Base-by-base conservation (phyloP, 2,888 invertebrate species). In the Agonum fuliginosum region DNA sequence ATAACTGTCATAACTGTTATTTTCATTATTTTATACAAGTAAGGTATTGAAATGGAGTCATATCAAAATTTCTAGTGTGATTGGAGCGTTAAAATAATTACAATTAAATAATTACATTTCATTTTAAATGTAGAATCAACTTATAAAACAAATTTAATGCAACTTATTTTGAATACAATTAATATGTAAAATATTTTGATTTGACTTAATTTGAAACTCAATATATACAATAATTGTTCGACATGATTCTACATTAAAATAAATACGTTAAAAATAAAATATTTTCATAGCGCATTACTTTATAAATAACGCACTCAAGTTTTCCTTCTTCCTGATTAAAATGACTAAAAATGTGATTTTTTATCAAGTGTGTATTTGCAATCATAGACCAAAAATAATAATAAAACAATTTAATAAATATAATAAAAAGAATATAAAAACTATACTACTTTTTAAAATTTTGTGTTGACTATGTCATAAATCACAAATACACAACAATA, bases 401-500 rank as follows among this genome's bases (percentile, higher is more conserved):
- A 67, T 30, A 62, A 14, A 62, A 24, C 6, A 8, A 51, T 20
- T 1, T 5, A 51, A 20, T 51, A 20, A 20, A 3, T 14, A 43
- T 17, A 14, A 48, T 10, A 46, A 46, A 46, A n/a, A 17, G 58
- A 58, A 70, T 22, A 46, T 14, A 46, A 70, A 48, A 46, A 14
- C 46, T 46, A 46, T 4, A 27, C 27, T 70, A 70, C 27, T 12
- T 70, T 34, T 51, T 54, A 51, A 72, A 72, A 27, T 46, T 43
- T 46, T 46, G 43, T 48, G 46, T 70, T 70, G 43, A 51, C 62
- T 78, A 27, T 79, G 82, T 82, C 82, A 82, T 80, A 81, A 79
- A 78, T 81, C 80, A 83, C 83, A 83, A 83, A 82, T 82, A 83
- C 82, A 72, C 72, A 51, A 70, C 79, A 81, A 80, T 83, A 83